phyloP scores from a whole-genome alignment of 2,797 vertebrate genomes.

The Chromis chromis region DNA sequence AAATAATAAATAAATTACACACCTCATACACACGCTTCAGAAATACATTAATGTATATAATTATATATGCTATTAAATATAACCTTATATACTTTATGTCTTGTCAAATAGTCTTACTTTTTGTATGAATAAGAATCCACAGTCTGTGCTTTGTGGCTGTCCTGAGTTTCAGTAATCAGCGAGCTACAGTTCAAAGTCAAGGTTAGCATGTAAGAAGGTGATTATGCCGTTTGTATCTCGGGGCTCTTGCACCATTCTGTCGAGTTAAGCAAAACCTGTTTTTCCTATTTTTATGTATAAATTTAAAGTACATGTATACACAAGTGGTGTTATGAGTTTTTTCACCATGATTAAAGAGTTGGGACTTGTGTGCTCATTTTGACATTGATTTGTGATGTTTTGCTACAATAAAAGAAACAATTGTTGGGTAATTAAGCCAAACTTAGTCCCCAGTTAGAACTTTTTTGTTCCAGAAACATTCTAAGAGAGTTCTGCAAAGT shows the following conservation, averaged over 20 bases:
- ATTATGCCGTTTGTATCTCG: not conserved
- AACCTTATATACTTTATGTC: not conserved
- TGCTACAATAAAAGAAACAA: no score
- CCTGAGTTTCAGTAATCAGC: not conserved
- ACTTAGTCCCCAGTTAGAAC: no score
- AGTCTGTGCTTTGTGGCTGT: not conserved
- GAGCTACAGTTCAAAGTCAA: not conserved
- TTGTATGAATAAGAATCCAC: not conserved
- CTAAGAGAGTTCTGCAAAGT: no score
- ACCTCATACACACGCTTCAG: not conserved
- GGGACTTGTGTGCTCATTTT: no score
- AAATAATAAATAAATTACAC: not conserved
- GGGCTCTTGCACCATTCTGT: not conserved
- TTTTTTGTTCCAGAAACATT: no score
- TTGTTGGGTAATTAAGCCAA: not conserved
- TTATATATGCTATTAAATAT: not conserved
- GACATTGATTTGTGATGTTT: no score
- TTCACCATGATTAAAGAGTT: no score
- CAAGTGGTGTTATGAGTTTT: no score
- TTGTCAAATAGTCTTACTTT: not conserved
- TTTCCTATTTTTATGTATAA: not conserved
- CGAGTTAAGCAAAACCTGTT: conserved; percentile 27
- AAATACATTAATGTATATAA: not conserved
- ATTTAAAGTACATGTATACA: not conserved
- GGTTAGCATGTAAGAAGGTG: not conserved